Percentiles rank a stretch among this genome's conserved stretches.
phyloP scores from a whole-genome alignment of 2,888 invertebrate genomes.

The Eupsilia transversa region DNA sequence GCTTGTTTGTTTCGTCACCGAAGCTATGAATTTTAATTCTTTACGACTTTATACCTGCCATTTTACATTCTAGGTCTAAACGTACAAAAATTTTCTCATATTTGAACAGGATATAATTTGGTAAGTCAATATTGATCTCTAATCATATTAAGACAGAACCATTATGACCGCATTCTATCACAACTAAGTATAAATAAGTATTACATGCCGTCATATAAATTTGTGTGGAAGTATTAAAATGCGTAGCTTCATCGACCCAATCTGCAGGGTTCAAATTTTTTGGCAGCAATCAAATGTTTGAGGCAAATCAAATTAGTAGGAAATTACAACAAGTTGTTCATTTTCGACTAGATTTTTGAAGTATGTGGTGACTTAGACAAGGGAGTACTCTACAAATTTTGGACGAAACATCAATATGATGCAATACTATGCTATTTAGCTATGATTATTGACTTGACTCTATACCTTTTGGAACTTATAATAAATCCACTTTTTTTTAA shows the following conservation, averaged over 20 bases:
- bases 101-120: slow-evolving; percentile 36
- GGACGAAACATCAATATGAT: slow-evolving; percentile 58
- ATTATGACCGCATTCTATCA: slow-evolving; percentile 13
- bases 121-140: slow-evolving; percentile 14
- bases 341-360: slow-evolving; percentile 19
- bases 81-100: slow-evolving; percentile 19
- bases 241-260: slow-evolving; percentile 37
- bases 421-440: slow-evolving; percentile 37
- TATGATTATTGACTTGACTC: slow-evolving; percentile 24
- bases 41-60: background rate
- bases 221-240: slow-evolving; percentile 39
- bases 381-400: slow-evolving; percentile 13
- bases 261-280: slow-evolving; percentile 44
- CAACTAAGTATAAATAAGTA: slow-evolving; percentile 39
- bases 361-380: slow-evolving; percentile 26
- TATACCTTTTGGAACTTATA: slow-evolving; percentile 8
- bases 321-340: slow-evolving; percentile 1
- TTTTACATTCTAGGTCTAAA: slow-evolving; percentile 19
- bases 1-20: slow-evolving; percentile 43
- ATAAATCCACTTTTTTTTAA: background rate
- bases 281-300: slow-evolving; percentile 45
- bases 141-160: background rate
- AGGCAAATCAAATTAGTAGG: background rate
- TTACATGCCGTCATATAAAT: slow-evolving; percentile 12
- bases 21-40: slow-evolving; percentile 48